phyloP scores from a whole-genome alignment of 2,113 vertebrate species.

The Microtus pennsylvanicus region DNA sequence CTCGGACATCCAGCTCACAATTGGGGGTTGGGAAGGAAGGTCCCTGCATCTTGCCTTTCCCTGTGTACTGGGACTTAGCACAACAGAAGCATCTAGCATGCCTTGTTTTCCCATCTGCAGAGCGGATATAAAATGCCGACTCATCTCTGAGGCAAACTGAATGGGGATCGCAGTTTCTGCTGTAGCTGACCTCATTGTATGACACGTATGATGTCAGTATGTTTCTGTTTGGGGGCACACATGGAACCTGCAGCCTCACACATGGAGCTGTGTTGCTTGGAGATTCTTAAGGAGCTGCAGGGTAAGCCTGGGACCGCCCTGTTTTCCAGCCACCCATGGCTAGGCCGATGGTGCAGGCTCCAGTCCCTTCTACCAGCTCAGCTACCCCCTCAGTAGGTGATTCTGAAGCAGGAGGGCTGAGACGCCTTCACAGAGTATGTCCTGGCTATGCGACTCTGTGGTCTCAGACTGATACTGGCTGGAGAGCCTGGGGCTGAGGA shows the following conservation, averaged over 20 bases:
- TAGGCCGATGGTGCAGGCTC: not conserved
- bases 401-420: not conserved
- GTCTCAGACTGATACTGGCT: not conserved
- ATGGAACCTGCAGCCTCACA: not conserved
- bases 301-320: not conserved
- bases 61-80: not conserved
- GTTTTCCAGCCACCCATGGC: accelerated
- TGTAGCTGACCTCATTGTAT: accelerated
- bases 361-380: too few species aligned
- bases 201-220: accelerated
- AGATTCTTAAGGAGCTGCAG: not conserved
- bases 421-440: too few species aligned
- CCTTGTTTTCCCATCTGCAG: not conserved
- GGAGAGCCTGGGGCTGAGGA: not conserved
- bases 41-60: too few species aligned
- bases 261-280: not conserved
- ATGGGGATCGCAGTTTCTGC: not conserved
- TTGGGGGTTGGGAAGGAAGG: not conserved
- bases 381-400: not conserved
- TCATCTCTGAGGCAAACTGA: not conserved
- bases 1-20: not conserved
- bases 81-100: too few species aligned
- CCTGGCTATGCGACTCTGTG: not conserved
- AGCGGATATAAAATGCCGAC: not conserved
- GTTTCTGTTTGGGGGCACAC: accelerated